These are phyloP conservation scores for Drosophila diplacantha DNA, from an alignment of 2,888 invertebrate species.

Conservation along the genomic window DNA sequence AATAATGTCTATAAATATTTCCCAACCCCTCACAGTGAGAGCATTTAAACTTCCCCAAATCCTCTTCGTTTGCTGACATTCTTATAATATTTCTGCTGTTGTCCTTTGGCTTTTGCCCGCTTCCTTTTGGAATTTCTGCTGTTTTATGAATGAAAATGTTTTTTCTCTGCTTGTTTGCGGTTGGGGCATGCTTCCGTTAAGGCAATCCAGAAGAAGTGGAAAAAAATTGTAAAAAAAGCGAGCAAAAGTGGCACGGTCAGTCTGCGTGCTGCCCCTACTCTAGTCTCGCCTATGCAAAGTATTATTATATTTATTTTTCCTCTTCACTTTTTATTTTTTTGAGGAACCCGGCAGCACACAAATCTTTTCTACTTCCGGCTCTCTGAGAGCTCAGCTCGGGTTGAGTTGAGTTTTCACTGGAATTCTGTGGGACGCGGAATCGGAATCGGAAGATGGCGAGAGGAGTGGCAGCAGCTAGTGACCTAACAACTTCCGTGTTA, in stretches of 20 bases:
- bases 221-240: slow-evolving; percentile 1
- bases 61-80: slow-evolving; percentile 7
- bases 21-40: neutral
- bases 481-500: slow-evolving; percentile 72
- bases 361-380: slow-evolving; percentile 44
- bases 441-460: slow-evolving; percentile 10
- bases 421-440: slow-evolving; percentile 39
- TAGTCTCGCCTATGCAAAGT: slow-evolving; percentile 38
- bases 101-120: slow-evolving; percentile 47
- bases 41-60: slow-evolving; percentile 6
- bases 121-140: slow-evolving; percentile 68
- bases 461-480: slow-evolving; percentile 31
- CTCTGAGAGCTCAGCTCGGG: slow-evolving; percentile 17
- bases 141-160: slow-evolving; percentile 69
- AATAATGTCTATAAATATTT: neutral
- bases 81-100: slow-evolving; percentile 39
- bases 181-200: slow-evolving; percentile 69
- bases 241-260: slow-evolving; percentile 67
- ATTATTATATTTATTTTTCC: slow-evolving; percentile 22
- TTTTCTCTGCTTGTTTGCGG: slow-evolving; percentile 43
- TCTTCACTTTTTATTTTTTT: slow-evolving; percentile 7
- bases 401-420: slow-evolving; percentile 52
- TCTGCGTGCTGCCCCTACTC: slow-evolving; percentile 22
- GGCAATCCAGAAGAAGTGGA: slow-evolving; percentile 35
- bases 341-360: slow-evolving; percentile 22